phyloP scores from a whole-genome alignment of 2,888 invertebrate genomes.

The Apamea monoglypha region DNA sequence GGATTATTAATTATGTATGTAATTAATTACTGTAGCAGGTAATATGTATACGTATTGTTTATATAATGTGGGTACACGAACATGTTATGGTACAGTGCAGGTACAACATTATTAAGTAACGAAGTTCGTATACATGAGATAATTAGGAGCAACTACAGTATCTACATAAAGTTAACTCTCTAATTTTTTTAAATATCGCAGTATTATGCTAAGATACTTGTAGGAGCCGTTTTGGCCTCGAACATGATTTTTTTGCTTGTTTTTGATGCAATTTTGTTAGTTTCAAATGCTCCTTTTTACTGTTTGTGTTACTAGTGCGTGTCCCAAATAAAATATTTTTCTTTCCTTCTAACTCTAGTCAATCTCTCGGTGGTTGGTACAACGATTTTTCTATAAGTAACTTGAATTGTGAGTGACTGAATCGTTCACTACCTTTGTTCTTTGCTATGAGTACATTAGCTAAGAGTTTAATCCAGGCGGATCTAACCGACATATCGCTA shows the following conservation, averaged over 20 bases:
- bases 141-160: neutral
- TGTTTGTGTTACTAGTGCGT: neutral
- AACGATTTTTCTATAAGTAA: neutral
- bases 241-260: neutral
- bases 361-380: neutral
- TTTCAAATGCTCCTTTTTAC: neutral
- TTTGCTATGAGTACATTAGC: constrained; percentile 1
- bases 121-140: constrained; percentile 3
- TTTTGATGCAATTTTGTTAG: neutral
- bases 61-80: constrained; percentile 44
- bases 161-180: neutral
- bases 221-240: neutral
- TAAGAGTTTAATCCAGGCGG: constrained; percentile 10
- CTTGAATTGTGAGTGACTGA: neutral
- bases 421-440: neutral
- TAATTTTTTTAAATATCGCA: neutral
- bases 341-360: neutral
- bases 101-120: constrained; percentile 33
- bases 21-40: constrained; percentile 39
- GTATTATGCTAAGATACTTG: neutral
- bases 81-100: constrained; percentile 37
- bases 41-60: constrained; percentile 36
- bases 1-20: constrained; percentile 36
- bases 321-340: neutral
- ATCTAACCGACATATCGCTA: neutral